A percentile compares a stretch with the other conserved stretches of the same genome.
phyloP scores from a whole-genome alignment of 2,888 invertebrate species.

The Eupithecia subumbrata region DNA sequence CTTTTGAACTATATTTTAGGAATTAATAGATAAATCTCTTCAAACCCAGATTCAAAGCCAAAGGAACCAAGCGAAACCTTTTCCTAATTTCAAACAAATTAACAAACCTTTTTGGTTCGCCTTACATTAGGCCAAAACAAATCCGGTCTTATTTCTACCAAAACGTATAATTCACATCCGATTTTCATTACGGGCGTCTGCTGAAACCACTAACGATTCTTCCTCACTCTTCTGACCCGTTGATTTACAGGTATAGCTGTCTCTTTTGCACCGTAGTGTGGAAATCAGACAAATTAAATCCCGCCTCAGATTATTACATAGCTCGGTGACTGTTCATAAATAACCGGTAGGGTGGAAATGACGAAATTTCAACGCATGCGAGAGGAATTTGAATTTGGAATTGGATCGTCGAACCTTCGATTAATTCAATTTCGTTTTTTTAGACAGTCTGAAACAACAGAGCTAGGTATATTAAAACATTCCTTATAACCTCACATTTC shows the following conservation, averaged over 20 bases:
- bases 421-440: neutral
- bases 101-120: slow-evolving; percentile 40
- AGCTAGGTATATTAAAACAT: neutral
- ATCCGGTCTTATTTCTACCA: slow-evolving; percentile 42
- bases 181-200: slow-evolving; percentile 69
- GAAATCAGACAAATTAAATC: slow-evolving; percentile 90
- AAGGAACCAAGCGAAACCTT: slow-evolving; percentile 17
- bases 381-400: neutral
- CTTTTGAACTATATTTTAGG: too few relatives aligned
- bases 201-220: slow-evolving; percentile 73
- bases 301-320: slow-evolving; percentile 89
- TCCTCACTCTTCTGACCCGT: slow-evolving; percentile 48
- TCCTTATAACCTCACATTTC: neutral
- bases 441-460: too few relatives aligned
- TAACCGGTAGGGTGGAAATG: slow-evolving; percentile 61
- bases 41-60: slow-evolving; percentile 16
- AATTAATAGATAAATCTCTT: neutral
- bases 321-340: slow-evolving; percentile 89
- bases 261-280: slow-evolving; percentile 79
- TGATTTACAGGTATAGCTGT: slow-evolving; percentile 39
- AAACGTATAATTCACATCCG: slow-evolving; percentile 51
- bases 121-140: slow-evolving; percentile 55
- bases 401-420: neutral
- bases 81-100: slow-evolving; percentile 44
- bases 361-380: slow-evolving; percentile 1